Evolutionary conservation across 64 coral and sea anemone genomes (phyloP), one percentile per base, ranked within the genome.

Genomic region (Pocillopora verrucosa): DNA sequence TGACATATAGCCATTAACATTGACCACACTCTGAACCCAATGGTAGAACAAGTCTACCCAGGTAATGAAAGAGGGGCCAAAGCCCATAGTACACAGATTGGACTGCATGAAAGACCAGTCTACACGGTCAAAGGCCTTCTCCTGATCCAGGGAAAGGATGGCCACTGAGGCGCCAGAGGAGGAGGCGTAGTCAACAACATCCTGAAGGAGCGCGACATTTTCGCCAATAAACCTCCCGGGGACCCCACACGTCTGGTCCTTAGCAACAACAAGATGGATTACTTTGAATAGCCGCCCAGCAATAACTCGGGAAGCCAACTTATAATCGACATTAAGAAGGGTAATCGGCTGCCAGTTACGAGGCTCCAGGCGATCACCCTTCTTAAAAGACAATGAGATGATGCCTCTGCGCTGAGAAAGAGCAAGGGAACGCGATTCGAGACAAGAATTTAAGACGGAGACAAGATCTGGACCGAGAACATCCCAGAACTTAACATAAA

Each of bases 81-180:
- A 92, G 24, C 84, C 84, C 83, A 88, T 88, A 14, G 24, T 0
- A 19, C 3, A 4, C 11, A 90, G 72, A 45, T 59, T 77, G 9
- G 51, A 9, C 0, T 15, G 19, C 2, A 94, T 38, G 70, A 89
- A 94, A 0, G 0, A 2, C 87, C 92, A 94, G 15, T 94, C 87
- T 0, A 94, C 92, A 0, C 80, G 19, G 36, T 94, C 92, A 15
- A 94, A 94, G 0, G 87, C 85, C 87, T 89, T 89, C 78, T 89
- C 79, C 64, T 89, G 92, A n/a, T n/a, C n/a, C n/a, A n/a, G n/a
- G n/a, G n/a, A n/a, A n/a, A n/a, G n/a, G n/a, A n/a, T n/a, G n/a
- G n/a, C n/a, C n/a, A n/a, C n/a, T 1, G 87, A 70, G 51, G 35
- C 11, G 22, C 85, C 30, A 3, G 36, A 9, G 0, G 11, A 9